phyloP scores from a whole-genome alignment of 2,113 vertebrate species.

The Cariama cristata region DNA sequence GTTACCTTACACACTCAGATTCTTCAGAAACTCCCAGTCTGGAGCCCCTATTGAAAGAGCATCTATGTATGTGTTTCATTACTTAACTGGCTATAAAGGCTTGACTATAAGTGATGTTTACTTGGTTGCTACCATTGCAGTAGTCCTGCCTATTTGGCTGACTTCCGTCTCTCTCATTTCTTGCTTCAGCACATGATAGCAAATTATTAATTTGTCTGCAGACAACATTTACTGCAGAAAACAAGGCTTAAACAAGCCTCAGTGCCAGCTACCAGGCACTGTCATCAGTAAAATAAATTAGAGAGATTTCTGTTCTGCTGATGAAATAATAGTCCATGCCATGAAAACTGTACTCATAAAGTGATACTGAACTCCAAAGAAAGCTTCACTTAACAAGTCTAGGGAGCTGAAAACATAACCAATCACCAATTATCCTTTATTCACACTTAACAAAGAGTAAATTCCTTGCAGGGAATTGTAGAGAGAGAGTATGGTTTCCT shows the following conservation, averaged over 20 bases:
- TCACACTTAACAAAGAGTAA: slow-evolving; percentile 25
- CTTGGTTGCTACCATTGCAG: neutral
- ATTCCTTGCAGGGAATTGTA: neutral
- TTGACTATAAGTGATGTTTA: neutral
- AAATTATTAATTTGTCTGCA: slow-evolving; percentile 55
- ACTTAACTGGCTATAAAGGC: neutral
- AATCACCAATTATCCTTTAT: slow-evolving; percentile 4
- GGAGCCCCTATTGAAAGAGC: neutral
- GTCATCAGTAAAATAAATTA: slow-evolving; percentile 45
- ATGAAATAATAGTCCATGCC: slow-evolving; percentile 22
- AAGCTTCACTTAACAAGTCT: neutral
- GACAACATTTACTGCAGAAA: slow-evolving; percentile 37
- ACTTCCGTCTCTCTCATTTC: neutral
- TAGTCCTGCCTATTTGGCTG: neutral
- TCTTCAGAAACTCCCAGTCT: neutral
- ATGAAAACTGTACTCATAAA: neutral
- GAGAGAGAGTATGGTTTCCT: neutral
- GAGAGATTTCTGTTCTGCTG: neutral
- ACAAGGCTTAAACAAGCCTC: slow-evolving; percentile 30
- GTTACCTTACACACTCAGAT: neutral
- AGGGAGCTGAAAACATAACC: slow-evolving; percentile 13
- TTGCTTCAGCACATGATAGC: slow-evolving; percentile 26
- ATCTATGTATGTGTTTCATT: neutral
- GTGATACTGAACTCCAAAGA: neutral
- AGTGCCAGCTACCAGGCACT: neutral